Percentiles rank a stretch among this genome's conserved stretches.
These are phyloP conservation scores for Dolichoris vasculosae DNA, from an alignment of 1,140 invertebrate species.

Conservation along the genomic window DNA sequence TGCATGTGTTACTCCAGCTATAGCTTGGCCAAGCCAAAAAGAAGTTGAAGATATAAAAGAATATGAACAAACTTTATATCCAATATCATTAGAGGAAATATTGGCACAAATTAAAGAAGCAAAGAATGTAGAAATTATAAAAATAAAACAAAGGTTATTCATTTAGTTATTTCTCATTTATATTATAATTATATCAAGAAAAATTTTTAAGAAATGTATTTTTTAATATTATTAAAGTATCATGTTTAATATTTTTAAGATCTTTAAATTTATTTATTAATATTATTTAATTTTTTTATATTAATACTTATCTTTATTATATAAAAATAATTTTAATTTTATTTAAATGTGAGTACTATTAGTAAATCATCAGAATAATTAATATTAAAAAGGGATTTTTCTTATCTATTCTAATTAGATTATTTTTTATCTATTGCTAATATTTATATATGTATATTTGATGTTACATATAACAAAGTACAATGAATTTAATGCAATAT, in stretches of 20 bases:
- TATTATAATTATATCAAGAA: constrained; percentile 14
- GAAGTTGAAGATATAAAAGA: constrained; percentile 77
- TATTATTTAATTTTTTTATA: background rate
- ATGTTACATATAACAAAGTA: too few species aligned
- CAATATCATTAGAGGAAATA: constrained; percentile 77
- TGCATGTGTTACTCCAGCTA: constrained; percentile 72
- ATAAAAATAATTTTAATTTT: background rate
- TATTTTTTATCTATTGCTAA: too few species aligned
- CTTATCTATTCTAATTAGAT: too few species aligned
- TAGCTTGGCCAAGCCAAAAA: constrained; percentile 77
- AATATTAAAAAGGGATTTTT: too few species aligned
- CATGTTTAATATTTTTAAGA: background rate
- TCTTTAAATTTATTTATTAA: too few species aligned
- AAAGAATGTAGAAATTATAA: constrained; percentile 66
- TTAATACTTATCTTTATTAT: too few species aligned
- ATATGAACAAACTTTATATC: constrained; percentile 78
- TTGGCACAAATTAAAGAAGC: constrained; percentile 71
- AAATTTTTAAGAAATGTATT: background rate
- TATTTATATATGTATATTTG: too few species aligned
- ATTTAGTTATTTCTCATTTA: background rate
- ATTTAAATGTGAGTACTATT: too few species aligned
- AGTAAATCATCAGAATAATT: too few species aligned
- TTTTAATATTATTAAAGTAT: background rate
- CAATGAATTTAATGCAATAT: too few species aligned
- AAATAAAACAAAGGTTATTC: constrained; percentile 62